Base-by-base conservation (phyloP, 2,113 vertebrate genomes). In the Cololabis saira region DNA sequence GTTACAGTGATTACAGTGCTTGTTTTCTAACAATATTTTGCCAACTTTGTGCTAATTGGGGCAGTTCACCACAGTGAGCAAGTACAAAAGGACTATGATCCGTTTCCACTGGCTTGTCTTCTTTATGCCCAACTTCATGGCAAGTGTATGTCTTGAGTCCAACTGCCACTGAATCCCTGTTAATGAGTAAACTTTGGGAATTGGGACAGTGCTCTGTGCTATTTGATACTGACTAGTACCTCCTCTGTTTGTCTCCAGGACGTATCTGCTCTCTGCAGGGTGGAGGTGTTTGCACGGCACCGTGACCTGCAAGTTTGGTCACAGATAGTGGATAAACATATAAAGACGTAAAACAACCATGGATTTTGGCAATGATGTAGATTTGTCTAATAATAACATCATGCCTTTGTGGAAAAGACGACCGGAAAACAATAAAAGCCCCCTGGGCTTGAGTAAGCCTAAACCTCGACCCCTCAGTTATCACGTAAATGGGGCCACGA, bases 361-460 rank as follows among this genome's bases (percentile, higher is more conserved):
- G 96, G 95, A 98, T 62, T 72, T 87, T 24, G 92, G 92, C 48
- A 93, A 93, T 33, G 92, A 95, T 61, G 94, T 96, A 72, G 95
- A 94, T 73, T 71, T 95, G 60, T 88, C 92, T 33, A 88, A 89
- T 71, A 90, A 81, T 62, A 84, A 90, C 76, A 94, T 94, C 43
- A 89, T 78, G 52, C 95, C 95, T 8, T 75, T 94, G 76, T 95
- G 96, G 94, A 93, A 76, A 72, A 92, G 91, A 22, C 88, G 92
- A 14, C 64, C 92, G 3, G 83, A 83, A 57, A 86, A 89, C 21
- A 76, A 76, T 48, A 85, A 82, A 53, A 86, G 50, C 0, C 10
- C 83, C 42, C 74, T 81, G 67, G 80, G 80, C 52, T 61, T 27
- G 1, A 57, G 44, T 52, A 88, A 75, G 10, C 61, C 71, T 61